Conservation (phyloP, 92 coral and sea anemone genomes). For the Parazoanthus darwini region DNA sequence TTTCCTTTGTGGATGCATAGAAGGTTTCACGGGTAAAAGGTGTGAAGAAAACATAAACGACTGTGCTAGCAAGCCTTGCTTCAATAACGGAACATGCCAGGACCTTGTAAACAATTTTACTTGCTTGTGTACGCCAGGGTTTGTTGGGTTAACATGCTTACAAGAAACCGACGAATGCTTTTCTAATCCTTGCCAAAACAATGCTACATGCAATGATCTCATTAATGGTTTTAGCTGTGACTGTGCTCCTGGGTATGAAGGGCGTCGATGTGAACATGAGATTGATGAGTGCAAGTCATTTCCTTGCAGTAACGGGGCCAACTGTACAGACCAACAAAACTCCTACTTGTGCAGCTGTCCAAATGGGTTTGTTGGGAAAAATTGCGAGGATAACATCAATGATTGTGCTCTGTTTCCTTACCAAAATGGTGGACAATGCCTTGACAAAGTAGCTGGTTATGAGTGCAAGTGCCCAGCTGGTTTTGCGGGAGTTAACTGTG, state of each 20-base stretch:
- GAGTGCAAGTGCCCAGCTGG: neutral
- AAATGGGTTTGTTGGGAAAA: neutral
- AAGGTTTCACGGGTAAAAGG: neutral
- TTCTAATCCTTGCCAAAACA: neutral
- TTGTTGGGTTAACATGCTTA: neutral
- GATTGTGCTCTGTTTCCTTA: neutral
- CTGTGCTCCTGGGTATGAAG: neutral
- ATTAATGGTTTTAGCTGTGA: neutral
- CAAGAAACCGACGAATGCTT: neutral
- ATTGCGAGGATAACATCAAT: neutral
- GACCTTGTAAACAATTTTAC: neutral
- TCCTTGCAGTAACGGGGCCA: neutral
- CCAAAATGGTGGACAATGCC: neutral
- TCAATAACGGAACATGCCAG: constrained; percentile 3
- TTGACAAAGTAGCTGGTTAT: neutral
- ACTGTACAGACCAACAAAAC: neutral
- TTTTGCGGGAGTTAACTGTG: neutral
- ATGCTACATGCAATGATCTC: too few species aligned
- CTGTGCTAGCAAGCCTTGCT: constrained; percentile 28
- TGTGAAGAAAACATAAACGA: constrained; percentile 25
- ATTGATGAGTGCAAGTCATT: constrained; percentile 1
- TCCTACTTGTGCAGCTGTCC: neutral
- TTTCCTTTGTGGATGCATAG: neutral
- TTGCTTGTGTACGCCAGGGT: constrained; percentile 10
- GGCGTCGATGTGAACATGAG: neutral